Evolutionary conservation across 2,113 vertebrate genomes (phyloP), one percentile per base, ranked within the genome.

Genomic region (Lepisosteus oculatus): DNA sequence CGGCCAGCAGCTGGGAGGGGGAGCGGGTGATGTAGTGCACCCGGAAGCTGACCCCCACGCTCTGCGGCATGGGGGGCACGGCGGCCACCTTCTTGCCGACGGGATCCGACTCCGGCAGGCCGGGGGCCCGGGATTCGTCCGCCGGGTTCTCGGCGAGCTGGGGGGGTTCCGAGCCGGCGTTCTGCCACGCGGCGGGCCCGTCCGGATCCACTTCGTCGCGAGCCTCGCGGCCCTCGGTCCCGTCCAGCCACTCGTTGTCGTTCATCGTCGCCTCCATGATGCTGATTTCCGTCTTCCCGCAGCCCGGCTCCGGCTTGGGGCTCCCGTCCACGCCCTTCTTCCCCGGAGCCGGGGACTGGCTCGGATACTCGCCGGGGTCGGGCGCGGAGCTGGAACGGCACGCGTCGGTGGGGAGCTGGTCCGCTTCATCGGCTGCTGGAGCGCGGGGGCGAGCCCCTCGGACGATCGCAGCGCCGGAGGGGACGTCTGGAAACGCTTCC

Each of bases 21-120:
- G 90, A 88, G 55, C 83, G 75, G 0, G 95, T 95, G 77, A 93
- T 41, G 74, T 98, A 99, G 76, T 98, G 97, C 41, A 97, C 86
- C 0, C 90, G 85, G 85, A 99, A 98, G 68, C 77, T 88, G 78
- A 98, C 84, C 0, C 77, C 85, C 43, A 95, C 87, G 1, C 81
- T 91, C 75, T 91, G 91, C n/a, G 89, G 74, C 86, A 92, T 89
- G 7, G 94, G 93, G 56, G 88, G 86, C 69, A 90, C 84, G 0
- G 85, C 80, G 0, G 84, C 89, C 3, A 86, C 80, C 57, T 86
- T 89, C 83, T 84, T 87, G 0, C 70, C 75, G 72, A 81, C 88
- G 2, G 0, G 3, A 51, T 85, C 85, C 44, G 74, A 80, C 0
- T 91, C 83, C 2, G 57, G 64, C 7, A 5, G 57, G 43, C 66